These are phyloP conservation scores for Egretta garzetta DNA, from an alignment of 2,113 vertebrate species.

Conservation along the genomic window DNA sequence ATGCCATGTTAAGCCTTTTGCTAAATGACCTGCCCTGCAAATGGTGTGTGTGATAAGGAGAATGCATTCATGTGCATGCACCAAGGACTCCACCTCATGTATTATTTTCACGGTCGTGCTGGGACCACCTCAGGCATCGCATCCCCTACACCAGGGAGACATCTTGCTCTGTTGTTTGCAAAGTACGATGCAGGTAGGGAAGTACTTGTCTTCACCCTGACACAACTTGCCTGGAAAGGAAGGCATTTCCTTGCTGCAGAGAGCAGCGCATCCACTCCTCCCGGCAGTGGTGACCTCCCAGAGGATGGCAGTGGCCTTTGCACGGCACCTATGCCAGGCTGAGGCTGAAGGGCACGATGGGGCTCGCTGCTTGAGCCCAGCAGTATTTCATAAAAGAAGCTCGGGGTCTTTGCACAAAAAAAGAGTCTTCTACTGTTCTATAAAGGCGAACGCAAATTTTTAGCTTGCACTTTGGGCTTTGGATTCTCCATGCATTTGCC, in stretches of 20 bases:
- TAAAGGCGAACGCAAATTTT: background rate
- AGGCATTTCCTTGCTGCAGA: background rate
- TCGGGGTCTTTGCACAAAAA: background rate
- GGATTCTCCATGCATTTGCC: background rate
- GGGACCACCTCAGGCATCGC: background rate
- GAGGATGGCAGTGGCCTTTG: background rate
- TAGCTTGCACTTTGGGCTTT: background rate
- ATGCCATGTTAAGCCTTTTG: background rate
- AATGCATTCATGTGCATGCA: background rate
- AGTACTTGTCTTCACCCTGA: background rate
- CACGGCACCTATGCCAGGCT: background rate
- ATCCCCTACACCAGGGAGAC: background rate
- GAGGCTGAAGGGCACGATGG: rapidly evolving
- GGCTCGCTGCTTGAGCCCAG: background rate
- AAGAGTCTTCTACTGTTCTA: background rate
- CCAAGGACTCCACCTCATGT: background rate
- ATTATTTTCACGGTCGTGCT: background rate
- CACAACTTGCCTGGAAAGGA: background rate
- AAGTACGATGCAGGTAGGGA: background rate
- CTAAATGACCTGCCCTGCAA: background rate
- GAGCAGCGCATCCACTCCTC: background rate
- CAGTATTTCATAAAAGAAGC: background rate
- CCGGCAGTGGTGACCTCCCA: background rate
- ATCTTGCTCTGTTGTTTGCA: background rate
- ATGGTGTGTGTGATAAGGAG: rapidly evolving